Base-by-base conservation (phyloP, 2,888 invertebrate species). In the Ormyrus pomaceus region DNA sequence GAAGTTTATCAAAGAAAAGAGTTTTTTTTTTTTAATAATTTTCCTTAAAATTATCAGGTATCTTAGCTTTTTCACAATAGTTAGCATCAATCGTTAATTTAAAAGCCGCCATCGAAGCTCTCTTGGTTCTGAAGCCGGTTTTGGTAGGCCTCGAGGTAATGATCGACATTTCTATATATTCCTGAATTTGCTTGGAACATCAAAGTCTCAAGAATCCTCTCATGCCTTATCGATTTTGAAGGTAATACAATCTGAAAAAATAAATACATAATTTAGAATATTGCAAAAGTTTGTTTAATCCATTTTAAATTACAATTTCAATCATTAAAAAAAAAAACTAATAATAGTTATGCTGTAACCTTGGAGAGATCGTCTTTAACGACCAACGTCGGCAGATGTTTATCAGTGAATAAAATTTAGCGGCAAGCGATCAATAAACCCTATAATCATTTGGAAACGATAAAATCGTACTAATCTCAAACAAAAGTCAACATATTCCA, bases 141-240 rank as follows among this genome's bases (percentile, higher is more conserved):
- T 87, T 96, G 95, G 90, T 96, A 97, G 85, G 96, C 97, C 91
- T 96, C 96, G 87, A 98, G 92, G 88, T 96, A 96, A 85, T 95
- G 94, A 90, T 97, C 97, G 89, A 97, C 96, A 89, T 97, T 96
- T 81, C 97, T 93, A 91, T 97, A 98, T 93, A 97, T 97, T 64
- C 98, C 98, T 2, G 96, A 95, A 91, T 97, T 97, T 72, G 97
- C 97, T 91, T 98, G 98, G 91, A 95, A 96, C 96, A 97, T 97
- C 68, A 98, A 92, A 5, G 98, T 98, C 90, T 97, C 97, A 88
- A 98, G 92, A 85, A 98, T 98, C 77, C 95, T 93, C 91, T 98
- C 97, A 91, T 98, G 97, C 90, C 96, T 96, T 86, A 98, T 96
- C 66, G 97, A 96, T 90, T 97, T 98, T 81, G 97, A 96, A 68